Conservation (phyloP, 2,888 invertebrate genomes). For the Rotaria sp. region DNA sequence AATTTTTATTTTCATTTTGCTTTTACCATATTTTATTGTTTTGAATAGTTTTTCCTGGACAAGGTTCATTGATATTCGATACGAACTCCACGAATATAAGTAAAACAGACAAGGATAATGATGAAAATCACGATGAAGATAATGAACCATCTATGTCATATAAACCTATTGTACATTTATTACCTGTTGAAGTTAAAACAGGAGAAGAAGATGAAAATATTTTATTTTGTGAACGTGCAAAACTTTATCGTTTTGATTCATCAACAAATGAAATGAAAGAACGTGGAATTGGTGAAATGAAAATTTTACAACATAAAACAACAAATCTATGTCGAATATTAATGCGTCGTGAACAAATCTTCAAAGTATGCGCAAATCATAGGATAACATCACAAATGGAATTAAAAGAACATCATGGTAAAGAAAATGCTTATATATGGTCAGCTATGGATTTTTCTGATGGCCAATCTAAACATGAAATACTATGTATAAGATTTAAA, state of each 20-base stretch:
- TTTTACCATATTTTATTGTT: background rate
- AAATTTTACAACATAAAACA: constrained; percentile 32
- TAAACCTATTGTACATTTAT: constrained; percentile 56
- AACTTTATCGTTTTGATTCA: constrained; percentile 69
- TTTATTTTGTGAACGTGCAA: constrained; percentile 73
- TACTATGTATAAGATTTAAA: constrained; percentile 75
- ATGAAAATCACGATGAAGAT: constrained; percentile 45
- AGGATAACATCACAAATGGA: background rate
- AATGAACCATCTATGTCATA: constrained; percentile 72
- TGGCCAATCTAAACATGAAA: constrained; percentile 65
- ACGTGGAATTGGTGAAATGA: constrained; percentile 38
- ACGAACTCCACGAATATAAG: background rate
- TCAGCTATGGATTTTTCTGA: constrained; percentile 69
- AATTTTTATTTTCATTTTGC: background rate
- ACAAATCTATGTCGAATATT: constrained; percentile 57
- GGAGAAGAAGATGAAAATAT: constrained; percentile 79
- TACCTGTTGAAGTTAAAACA: constrained; percentile 63
- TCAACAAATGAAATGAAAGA: constrained; percentile 59
- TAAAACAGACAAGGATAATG: constrained; percentile 11
- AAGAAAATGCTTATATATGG: constrained; percentile 61
- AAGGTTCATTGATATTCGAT: background rate
- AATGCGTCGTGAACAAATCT: constrained; percentile 38
- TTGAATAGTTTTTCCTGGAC: background rate
- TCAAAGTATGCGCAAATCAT: background rate
- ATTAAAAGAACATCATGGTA: constrained; percentile 53